Evolutionary conservation across 2,113 vertebrate species (phyloP).

Genomic region (Chelonoidis abingdonii): DNA sequence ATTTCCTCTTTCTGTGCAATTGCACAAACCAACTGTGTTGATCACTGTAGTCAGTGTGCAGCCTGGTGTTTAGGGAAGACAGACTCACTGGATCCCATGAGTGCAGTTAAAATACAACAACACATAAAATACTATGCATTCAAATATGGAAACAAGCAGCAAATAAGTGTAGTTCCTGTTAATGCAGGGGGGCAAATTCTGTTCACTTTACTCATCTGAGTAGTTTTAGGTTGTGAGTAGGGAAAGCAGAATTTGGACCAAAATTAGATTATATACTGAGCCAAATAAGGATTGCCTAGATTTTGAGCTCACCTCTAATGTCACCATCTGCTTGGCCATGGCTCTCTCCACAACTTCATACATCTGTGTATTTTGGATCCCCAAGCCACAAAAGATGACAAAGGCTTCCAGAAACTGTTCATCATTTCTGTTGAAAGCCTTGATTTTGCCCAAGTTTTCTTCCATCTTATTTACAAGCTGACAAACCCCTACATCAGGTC

Average conservation of each 20-base stretch:
- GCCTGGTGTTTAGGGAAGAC: neutral
- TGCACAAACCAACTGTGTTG: neutral
- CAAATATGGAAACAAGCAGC: neutral
- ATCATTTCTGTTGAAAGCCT: constrained; percentile 96
- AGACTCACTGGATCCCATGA: neutral
- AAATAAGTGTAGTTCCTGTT: neutral
- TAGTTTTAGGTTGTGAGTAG: neutral
- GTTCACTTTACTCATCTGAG: neutral
- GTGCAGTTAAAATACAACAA: neutral
- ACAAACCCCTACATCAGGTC: constrained; percentile 87
- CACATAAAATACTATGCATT: neutral
- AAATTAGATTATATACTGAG: neutral
- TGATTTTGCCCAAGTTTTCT: constrained; percentile 86
- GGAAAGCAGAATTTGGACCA: neutral
- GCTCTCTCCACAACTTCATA: constrained; percentile 95
- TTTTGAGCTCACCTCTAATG: constrained; percentile 90
- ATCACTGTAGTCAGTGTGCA: neutral
- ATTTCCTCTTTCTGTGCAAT: neutral
- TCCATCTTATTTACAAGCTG: constrained; percentile 97
- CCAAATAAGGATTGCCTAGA: constrained; percentile 38
- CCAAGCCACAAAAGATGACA: constrained; percentile 96
- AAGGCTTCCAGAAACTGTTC: constrained; percentile 98
- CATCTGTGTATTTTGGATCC: constrained; percentile 99
- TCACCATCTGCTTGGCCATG: constrained; percentile 98
- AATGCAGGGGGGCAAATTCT: neutral